Evolutionary conservation across 1,140 invertebrate genomes (phyloP).

Genomic region (Philaenus spumarius): DNA sequence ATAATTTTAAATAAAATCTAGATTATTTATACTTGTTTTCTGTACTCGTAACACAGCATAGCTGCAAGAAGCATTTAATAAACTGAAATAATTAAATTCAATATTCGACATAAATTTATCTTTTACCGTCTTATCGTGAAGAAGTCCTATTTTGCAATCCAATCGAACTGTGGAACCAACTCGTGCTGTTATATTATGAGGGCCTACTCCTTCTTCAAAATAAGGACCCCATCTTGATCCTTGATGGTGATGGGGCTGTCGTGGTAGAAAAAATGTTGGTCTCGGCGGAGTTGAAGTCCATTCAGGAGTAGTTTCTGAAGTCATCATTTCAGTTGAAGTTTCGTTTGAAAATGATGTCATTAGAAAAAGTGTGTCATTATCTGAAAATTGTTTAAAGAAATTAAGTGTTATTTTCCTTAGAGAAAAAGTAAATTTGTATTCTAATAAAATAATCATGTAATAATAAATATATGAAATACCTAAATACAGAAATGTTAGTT

Average conservation of each 20-base stretch:
- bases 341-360: not conserved
- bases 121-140: slow-evolving; percentile 36
- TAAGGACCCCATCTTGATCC: slow-evolving; percentile 32
- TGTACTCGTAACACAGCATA: too few species aligned
- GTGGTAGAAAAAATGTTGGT: slow-evolving; percentile 12
- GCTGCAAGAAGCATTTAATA: too few species aligned
- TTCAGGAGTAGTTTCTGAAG: slow-evolving; percentile 1
- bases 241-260: slow-evolving; percentile 15
- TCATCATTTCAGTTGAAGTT: not conserved
- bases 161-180: slow-evolving; percentile 33
- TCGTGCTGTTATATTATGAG: slow-evolving; percentile 29
- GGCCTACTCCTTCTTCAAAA: slow-evolving; percentile 34
- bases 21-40: too few species aligned
- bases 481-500: too few species aligned
- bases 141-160: slow-evolving; percentile 35
- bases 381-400: not conserved
- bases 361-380: slow-evolving; percentile 1
- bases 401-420: too few species aligned
- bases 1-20: too few species aligned
- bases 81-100: not conserved
- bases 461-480: too few species aligned
- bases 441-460: too few species aligned
- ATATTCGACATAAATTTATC: not conserved
- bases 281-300: slow-evolving; percentile 1
- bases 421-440: too few species aligned